Percentiles rank a stretch among this genome's conserved stretches.
phyloP scores from a whole-genome alignment of 2,888 invertebrate species.

The Sipha maydis region DNA sequence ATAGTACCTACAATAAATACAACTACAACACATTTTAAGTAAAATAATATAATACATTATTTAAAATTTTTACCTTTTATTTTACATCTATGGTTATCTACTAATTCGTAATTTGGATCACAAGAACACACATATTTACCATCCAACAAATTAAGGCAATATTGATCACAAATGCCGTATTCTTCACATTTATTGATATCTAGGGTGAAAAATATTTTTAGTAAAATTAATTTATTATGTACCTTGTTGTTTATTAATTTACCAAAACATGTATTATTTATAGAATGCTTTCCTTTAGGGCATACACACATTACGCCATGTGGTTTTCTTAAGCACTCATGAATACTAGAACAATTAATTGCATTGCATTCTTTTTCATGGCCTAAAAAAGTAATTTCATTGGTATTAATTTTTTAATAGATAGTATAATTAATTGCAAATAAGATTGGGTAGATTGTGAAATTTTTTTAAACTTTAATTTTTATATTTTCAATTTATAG shows the following conservation, averaged over 20 bases:
- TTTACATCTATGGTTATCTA: conserved; percentile 72
- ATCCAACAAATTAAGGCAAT: conserved; percentile 71
- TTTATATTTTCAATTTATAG: too few relatives aligned
- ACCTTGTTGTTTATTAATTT: conserved; percentile 47
- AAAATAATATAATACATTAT: neutral
- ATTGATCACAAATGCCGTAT: conserved; percentile 76
- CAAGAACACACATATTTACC: conserved; percentile 76
- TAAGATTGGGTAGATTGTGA: too few relatives aligned
- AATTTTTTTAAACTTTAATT: too few relatives aligned
- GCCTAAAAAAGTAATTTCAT: neutral
- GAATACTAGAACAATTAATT: conserved; percentile 5
- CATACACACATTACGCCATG: conserved; percentile 68
- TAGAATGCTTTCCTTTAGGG: conserved; percentile 67
- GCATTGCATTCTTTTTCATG: conserved; percentile 22
- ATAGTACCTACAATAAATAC: neutral
- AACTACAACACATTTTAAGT: neutral
- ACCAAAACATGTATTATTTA: conserved; percentile 67
- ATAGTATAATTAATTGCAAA: too few relatives aligned
- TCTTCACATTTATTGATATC: conserved; percentile 65
- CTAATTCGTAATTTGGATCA: conserved; percentile 71
- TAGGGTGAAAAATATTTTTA: conserved; percentile 44
- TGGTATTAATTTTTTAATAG: too few relatives aligned
- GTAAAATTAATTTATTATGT: conserved; percentile 10
- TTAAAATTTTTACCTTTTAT: conserved; percentile 67
- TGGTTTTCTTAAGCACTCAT: conserved; percentile 53